A percentile compares a stretch with the other conserved stretches of the same genome.
phyloP scores from a whole-genome alignment of 2,797 vertebrate genomes.

The Labeo calbasu region DNA sequence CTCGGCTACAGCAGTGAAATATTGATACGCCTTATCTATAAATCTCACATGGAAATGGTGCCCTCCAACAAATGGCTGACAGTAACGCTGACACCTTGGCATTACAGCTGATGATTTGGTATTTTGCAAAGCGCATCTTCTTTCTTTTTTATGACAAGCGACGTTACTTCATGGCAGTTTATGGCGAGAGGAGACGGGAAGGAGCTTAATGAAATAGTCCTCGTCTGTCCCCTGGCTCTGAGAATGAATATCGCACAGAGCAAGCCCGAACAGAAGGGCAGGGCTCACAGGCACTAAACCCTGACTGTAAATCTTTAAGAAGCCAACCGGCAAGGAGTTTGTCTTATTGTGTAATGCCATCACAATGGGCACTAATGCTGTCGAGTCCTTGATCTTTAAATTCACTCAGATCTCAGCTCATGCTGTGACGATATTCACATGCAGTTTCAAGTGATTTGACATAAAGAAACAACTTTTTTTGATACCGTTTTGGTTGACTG shows the following conservation, averaged over 20 bases:
- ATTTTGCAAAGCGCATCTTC: conserved; percentile 74
- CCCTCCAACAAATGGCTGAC: conserved; percentile 77
- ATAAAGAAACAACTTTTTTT: not conserved
- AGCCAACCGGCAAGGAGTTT: conserved; percentile 55
- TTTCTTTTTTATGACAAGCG: conserved; percentile 70
- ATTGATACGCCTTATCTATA: conserved; percentile 78
- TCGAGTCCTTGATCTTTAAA: conserved; percentile 16
- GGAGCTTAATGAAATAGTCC: conserved; percentile 71
- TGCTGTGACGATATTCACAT: not conserved
- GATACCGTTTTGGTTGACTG: not conserved
- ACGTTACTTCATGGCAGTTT: conserved; percentile 72
- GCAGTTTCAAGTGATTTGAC: not conserved
- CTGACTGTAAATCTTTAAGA: conserved; percentile 52
- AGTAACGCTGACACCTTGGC: conserved; percentile 79
- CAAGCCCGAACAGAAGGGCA: conserved; percentile 36
- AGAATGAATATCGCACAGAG: conserved; percentile 60
- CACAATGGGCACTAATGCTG: conserved; percentile 29
- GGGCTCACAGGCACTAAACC: conserved; percentile 57
- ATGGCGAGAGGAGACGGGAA: conserved; percentile 73
- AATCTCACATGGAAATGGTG: conserved; percentile 82
- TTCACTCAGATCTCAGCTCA: not conserved
- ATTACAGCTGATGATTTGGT: conserved; percentile 80
- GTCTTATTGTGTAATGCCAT: conserved; percentile 50
- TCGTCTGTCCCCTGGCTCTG: conserved; percentile 64
- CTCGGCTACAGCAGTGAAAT: conserved; percentile 79